phyloP scores from a whole-genome alignment of 92 coral and sea anemone genomes.

The Pocillopora grandis region DNA sequence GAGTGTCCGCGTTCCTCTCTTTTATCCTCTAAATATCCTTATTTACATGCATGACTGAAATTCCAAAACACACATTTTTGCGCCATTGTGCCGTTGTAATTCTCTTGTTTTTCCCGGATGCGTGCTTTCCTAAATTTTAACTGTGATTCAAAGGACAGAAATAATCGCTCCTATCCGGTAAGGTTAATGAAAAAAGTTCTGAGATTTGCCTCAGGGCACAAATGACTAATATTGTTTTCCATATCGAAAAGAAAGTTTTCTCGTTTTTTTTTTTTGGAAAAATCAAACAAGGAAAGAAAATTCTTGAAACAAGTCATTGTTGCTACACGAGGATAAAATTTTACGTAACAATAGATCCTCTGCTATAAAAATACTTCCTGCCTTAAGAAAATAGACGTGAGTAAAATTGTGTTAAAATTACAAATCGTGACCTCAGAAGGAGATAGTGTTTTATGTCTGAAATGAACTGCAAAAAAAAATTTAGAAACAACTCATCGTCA shows the following conservation, averaged over 20 bases:
- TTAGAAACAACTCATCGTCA: no score
- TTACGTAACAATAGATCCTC: no score
- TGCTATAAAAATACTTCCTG: no score
- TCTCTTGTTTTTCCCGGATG: no score
- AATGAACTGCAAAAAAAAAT: no score
- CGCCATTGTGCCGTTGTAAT: background rate
- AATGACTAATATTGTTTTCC: background rate
- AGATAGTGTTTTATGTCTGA: no score
- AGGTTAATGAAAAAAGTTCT: background rate
- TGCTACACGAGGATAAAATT: background rate
- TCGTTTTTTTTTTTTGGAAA: background rate
- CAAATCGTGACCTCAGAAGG: no score
- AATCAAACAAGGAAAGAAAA: background rate
- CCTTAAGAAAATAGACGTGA: no score
- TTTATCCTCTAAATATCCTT: background rate
- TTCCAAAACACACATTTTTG: background rate
- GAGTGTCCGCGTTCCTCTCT: conserved; percentile 23
- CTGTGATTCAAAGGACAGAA: no score
- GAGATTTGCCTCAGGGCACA: background rate
- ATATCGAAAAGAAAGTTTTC: background rate
- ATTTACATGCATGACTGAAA: background rate
- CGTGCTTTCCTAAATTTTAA: no score
- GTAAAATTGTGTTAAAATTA: no score
- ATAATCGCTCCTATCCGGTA: no score
- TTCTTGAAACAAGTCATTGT: background rate